Evolutionary conservation across 2,113 vertebrate genomes (phyloP), one percentile per base, ranked within the genome.

Genomic region (Neotragus moschatus): DNA sequence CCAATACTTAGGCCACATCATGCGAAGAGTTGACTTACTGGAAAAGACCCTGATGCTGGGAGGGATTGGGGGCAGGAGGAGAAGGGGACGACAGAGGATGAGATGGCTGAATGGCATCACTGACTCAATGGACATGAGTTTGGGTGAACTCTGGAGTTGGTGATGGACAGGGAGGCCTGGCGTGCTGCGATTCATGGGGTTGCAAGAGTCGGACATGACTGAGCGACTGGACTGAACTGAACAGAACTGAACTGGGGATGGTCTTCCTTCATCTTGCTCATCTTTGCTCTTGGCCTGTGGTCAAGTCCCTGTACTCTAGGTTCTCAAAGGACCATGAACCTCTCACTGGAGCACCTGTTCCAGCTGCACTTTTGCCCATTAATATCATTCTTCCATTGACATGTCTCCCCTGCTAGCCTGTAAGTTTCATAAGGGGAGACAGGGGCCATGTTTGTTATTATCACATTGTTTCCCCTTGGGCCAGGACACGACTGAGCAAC

Each of bases 51-150:
- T 21, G 53, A 55, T 55, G 17, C 17, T 21, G 17, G 53, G 53
- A 55, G 53, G 17, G 53, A 55, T 55, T 55, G 53, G 53, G 17
- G 53, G 7, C 53, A 55, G 53, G 53, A 55, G 17, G 53, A 55
- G 0, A 55, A 55, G 17, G 53, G 17, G 53, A 55, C 6, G 2
- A 55, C 53, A 1, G 17, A 55, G 53, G 53, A 55, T 55, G 6
- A 55, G 53, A 55, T 55, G 53, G 53, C 2, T 55, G 17, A 17
- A 55, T 55, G 53, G 53, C 53, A 55, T 55, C 53, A 7, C 17
- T 0, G 2, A 21, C 53, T 55, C 0, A 17, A 55, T 7, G 53
- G 17, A 55, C 53, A 0, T 55, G 53, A 55, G 17, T 55, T 3
- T 55, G 53, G 21, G 19, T 55, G 53, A 21, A 55, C 53, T 55